Evolutionary conservation across 2,888 invertebrate genomes (phyloP), one percentile per base, ranked within the genome.

Genomic region (Agapostemon virescens): DNA sequence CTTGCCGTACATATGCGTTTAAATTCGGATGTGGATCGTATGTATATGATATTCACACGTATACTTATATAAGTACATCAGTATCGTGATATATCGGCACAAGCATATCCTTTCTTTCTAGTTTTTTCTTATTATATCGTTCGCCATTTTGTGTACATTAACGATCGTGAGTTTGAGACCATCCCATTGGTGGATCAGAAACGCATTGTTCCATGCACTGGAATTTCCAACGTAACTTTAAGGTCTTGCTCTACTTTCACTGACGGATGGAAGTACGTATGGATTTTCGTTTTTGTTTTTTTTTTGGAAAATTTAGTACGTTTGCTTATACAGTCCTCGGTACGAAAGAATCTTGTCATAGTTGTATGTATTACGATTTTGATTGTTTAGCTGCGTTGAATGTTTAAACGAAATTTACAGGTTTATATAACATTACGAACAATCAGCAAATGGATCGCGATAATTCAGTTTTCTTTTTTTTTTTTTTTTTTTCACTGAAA

Each of bases 31-130:
- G 40, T 20, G 26, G 45, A 52, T 36, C 66, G 67, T 76, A 63
- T 49, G 17, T 23, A 55, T 72, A 52, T 52, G 55, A 73, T 70
- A 55, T 52, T 77, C 45, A 36, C 70, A 77, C 55, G 64, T 84
- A 68, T 72, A 74, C 40, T 40, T 72, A 70, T 64, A 55, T 45
- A 76, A 58, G 55, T 84, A 74, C 74, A 4, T 81, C 74, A 66
- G 76, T 67, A 79, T 73, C 74, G 58, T 78, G 72, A 76, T 76
- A 77, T 78, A 79, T 76, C 78, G 71, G 78, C 76, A 85, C 76
- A 55, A 77, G 77, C 78, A 81, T 69, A 68, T 78, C 17, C 69
- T 68, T 79, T 73, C 40, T 69, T 63, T 77, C 67, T 75, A 11
- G 7, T 66, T 70, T 61, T 66, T 76, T 55, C 73, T 77, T 78